Base-by-base conservation (phyloP, 2,113 vertebrate genomes). In the Scophthalmus maximus region DNA sequence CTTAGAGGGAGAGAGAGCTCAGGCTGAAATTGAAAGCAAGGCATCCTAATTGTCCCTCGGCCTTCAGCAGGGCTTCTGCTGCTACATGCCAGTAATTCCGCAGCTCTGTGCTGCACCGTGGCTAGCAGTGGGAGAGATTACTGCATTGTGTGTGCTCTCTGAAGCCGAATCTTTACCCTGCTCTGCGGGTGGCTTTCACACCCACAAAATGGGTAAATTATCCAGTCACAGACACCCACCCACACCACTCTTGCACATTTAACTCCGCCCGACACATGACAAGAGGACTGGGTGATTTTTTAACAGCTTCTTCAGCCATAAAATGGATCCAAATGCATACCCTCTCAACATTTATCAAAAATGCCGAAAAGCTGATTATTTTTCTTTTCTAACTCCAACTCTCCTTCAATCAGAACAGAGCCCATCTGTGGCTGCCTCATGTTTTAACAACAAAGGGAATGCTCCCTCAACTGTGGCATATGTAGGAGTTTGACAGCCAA, bases 171-270 rank as follows among this genome's bases (percentile, higher is more conserved):
- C 82, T 68, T 77, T 71, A 52, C 79, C 69, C 77, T 47, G 83
- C 85, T 82, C 82, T 9, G 80, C 17, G 79, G 73, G 82, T 67
- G 80, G 76, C 44, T 82, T 88, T 88, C 73, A 87, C 86, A 90
- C 73, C 78, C 76, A 78, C 81, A 84, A 87, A 88, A 89, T 89
- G 72, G 76, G 80, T 87, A 85, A 89, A 84, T 90, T 88, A 87
- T 82, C 71, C 80, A 69, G 77, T 78, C 82, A 76, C 73, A 81
- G 70, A 79, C 71, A 75, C 60, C 71, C 59, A 61, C 79, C 83
- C 68, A 49, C 62, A 73, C 29, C 72, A 61, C 78, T 82, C 74
- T 68, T 67, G 72, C 60, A 68, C 73, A 85, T 89, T 89, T 85
- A 89, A 79, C 77, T 82, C 30, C 46, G 71, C 63, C 74, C 68